Percentiles rank a stretch among this genome's conserved stretches.
These are phyloP conservation scores for Dascyllus trimaculatus DNA, from an alignment of 2,113 vertebrate species.

Conservation along the genomic window DNA sequence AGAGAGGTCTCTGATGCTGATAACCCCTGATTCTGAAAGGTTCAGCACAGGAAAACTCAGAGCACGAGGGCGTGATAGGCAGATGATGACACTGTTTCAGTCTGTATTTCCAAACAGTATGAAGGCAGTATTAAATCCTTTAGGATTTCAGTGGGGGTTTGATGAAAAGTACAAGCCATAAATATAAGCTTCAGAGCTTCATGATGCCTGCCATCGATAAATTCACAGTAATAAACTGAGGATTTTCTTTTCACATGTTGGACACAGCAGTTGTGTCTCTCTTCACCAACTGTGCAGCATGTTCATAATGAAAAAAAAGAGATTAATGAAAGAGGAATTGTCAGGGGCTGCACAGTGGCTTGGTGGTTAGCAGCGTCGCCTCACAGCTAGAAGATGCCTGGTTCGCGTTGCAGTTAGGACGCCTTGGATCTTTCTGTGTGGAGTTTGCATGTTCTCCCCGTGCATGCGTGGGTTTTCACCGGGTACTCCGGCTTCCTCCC, in stretches of 20 bases:
- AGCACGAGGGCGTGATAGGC: background rate
- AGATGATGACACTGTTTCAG: background rate
- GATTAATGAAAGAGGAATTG: too few relatives aligned
- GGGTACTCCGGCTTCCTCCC: too few relatives aligned
- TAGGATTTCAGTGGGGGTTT: background rate
- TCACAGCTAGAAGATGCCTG: too few relatives aligned
- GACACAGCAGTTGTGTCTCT: background rate
- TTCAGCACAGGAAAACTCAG: background rate
- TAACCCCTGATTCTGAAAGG: background rate
- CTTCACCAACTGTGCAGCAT: background rate
- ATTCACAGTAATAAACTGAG: conserved; percentile 18
- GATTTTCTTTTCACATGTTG: background rate
- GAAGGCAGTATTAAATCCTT: too few relatives aligned
- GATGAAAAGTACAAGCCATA: conserved; percentile 12
- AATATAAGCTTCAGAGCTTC: conserved; percentile 1
- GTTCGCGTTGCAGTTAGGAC: too few relatives aligned
- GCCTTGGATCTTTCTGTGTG: too few relatives aligned
- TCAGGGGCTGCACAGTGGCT: too few relatives aligned
- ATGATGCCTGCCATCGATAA: background rate
- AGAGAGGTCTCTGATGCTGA: conserved; percentile 45
- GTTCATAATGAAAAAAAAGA: background rate
- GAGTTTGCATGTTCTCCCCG: too few relatives aligned
- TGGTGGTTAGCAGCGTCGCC: too few relatives aligned
- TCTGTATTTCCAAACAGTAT: background rate
- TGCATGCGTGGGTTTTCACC: too few relatives aligned